phyloP scores from a whole-genome alignment of 1,140 invertebrate species.

The Propsilocerus akamusi region DNA sequence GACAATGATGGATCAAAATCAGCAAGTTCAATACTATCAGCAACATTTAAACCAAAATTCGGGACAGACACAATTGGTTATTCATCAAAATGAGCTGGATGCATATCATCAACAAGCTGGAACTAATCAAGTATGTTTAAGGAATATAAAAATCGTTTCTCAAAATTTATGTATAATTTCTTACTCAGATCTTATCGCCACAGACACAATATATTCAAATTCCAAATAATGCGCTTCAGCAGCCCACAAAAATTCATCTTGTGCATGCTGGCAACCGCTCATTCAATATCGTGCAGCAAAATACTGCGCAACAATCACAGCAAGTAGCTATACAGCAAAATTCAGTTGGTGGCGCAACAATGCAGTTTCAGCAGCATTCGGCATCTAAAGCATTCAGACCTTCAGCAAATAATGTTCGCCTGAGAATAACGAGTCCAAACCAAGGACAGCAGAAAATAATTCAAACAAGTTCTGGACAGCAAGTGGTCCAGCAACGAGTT shows the following conservation, averaged over 20 bases:
- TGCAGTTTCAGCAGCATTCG: no score
- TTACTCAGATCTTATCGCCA: background rate
- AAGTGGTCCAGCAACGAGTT: background rate
- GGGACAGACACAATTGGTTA: background rate
- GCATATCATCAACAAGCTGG: background rate
- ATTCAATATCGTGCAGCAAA: background rate
- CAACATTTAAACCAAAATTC: background rate
- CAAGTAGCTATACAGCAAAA: background rate
- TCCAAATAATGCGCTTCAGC: background rate
- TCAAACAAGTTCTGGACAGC: background rate
- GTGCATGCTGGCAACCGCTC: background rate
- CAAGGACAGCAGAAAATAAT: background rate
- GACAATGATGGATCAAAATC: background rate
- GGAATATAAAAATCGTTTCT: background rate
- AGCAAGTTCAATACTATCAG: background rate
- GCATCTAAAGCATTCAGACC: background rate
- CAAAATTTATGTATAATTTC: constrained; percentile 2
- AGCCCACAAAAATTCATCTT: background rate
- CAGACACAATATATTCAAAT: background rate
- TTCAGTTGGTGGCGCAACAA: background rate
- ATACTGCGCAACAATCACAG: background rate
- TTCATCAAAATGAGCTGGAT: no score
- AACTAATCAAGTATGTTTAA: background rate
- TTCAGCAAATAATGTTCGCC: background rate
- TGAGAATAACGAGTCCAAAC: background rate